These are phyloP conservation scores for Channa striata DNA, from an alignment of 2,797 vertebrate species.

Conservation along the genomic window DNA sequence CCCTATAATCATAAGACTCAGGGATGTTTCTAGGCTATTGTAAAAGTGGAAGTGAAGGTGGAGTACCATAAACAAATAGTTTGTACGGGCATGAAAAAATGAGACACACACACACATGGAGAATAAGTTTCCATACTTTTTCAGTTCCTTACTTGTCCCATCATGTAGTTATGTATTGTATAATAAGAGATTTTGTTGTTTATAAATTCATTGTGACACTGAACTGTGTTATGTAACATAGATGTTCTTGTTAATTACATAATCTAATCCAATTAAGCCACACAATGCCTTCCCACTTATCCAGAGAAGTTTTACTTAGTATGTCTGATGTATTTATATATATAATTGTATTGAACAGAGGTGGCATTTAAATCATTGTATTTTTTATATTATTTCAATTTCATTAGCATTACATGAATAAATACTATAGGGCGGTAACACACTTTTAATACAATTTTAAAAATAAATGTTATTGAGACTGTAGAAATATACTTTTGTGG, in stretches of 20 bases:
- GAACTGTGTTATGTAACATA: constrained; percentile 51
- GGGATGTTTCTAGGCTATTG: constrained; percentile 51
- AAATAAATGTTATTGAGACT: not conserved
- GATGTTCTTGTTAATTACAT: constrained; percentile 59
- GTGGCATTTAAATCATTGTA: not conserved
- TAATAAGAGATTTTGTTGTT: constrained; percentile 14
- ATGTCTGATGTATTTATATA: constrained; percentile 15
- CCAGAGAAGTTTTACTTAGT: constrained; percentile 8
- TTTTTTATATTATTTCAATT: not conserved
- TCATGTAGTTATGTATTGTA: constrained; percentile 12
- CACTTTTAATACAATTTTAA: constrained; percentile 3
- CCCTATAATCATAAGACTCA: constrained; percentile 30
- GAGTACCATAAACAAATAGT: constrained; percentile 46
- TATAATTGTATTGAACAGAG: constrained; percentile 1
- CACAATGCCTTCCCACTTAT: constrained; percentile 22
- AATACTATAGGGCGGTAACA: not conserved
- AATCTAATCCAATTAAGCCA: constrained; percentile 59
- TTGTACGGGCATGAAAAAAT: constrained; percentile 20
- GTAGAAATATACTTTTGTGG: constrained; percentile 9
- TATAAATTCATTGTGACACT: constrained; percentile 15
- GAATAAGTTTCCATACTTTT: constrained; percentile 18
- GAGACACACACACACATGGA: constrained; percentile 2
- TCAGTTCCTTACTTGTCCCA: constrained; percentile 19
- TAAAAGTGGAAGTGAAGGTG: constrained; percentile 33
- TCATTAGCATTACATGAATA: not conserved